Percentiles rank a stretch among this genome's conserved stretches.
phyloP scores from a whole-genome alignment of 92 coral and sea anemone species.

The Anthopleura xanthogrammica region DNA sequence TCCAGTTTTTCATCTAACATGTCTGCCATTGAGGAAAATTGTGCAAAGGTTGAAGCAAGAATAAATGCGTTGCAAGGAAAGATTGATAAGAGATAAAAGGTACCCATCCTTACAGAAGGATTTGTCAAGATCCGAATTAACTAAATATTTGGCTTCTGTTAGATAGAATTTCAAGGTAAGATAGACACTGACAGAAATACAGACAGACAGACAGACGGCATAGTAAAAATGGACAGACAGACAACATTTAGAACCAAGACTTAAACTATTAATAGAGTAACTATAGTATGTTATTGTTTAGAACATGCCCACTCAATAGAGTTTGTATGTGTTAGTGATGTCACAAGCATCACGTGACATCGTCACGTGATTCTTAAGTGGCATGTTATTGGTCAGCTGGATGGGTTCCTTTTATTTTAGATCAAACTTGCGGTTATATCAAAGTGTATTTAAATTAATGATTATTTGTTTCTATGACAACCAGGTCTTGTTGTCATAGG shows the following conservation, averaged over 20 bases:
- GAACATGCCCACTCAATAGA: neutral
- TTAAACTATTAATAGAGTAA: no score
- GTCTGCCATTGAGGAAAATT: slow-evolving; percentile 89
- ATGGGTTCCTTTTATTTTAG: neutral
- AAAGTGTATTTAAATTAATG: neutral
- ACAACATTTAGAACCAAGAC: no score
- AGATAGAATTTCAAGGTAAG: neutral
- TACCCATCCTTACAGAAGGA: neutral
- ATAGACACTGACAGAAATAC: neutral
- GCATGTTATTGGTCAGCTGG: neutral
- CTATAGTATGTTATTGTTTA: no score
- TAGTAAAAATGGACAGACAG: no score
- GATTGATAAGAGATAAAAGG: slow-evolving; percentile 52
- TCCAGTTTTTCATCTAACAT: slow-evolving; percentile 77
- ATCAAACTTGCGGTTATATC: neutral
- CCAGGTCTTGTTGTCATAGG: neutral
- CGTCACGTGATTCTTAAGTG: neutral
- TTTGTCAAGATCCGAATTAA: neutral
- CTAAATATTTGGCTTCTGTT: neutral
- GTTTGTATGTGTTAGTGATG: neutral
- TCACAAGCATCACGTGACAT: neutral
- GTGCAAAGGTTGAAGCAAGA: slow-evolving; percentile 82
- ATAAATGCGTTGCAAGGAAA: slow-evolving; percentile 68
- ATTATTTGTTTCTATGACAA: neutral
- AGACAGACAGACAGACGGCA: neutral